These are phyloP conservation scores for Bombylius major DNA, from an alignment of 2,888 invertebrate species.

Conservation along the genomic window DNA sequence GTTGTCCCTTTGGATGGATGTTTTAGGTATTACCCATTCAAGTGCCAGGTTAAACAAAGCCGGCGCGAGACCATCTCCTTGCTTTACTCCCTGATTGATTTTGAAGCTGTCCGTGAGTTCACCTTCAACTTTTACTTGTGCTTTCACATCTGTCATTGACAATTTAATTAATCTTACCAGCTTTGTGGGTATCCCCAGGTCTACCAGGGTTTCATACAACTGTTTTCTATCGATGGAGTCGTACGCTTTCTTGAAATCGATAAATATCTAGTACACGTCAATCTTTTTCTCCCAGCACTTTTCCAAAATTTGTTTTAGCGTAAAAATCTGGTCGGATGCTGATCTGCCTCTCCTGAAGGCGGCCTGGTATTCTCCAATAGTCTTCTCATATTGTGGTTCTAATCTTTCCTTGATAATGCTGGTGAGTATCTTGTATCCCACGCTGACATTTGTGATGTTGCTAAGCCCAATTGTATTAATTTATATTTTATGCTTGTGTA, in stretches of 20 bases:
- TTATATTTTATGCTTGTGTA: too few relatives aligned
- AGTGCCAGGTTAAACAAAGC: too few relatives aligned
- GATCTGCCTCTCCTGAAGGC: neutral
- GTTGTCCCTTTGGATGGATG: too few relatives aligned
- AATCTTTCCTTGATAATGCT: too few relatives aligned
- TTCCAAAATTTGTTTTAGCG: neutral
- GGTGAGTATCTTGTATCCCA: too few relatives aligned
- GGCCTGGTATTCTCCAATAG: constrained; percentile 3
- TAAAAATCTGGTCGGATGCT: neutral
- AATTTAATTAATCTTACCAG: neutral
- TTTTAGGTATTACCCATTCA: too few relatives aligned
- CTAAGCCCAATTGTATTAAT: too few relatives aligned
- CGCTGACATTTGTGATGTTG: too few relatives aligned
- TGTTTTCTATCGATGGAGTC: neutral
- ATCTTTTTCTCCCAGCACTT: constrained; percentile 1
- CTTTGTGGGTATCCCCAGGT: neutral
- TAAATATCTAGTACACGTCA: neutral
- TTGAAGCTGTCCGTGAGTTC: neutral
- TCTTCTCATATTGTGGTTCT: too few relatives aligned
- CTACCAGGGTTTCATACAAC: neutral
- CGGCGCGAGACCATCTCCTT: neutral
- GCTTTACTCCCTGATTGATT: neutral
- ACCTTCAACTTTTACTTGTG: neutral
- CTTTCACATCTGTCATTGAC: neutral
- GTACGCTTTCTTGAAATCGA: neutral